Conservation (phyloP, 1,140 invertebrate species). For the honey bee (Apis mellifera) region Amel_HAv3.1 CM009933.2:7836501-7837000, state of each 20-base stretch:
- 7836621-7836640: background rate
- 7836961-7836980: background rate
- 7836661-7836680: background rate
- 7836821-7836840: too few species aligned
- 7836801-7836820: too few species aligned
- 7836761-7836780: too few species aligned
- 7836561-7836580: constrained; percentile 10
- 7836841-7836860: too few species aligned
- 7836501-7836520: constrained; percentile 23
- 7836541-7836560: constrained; percentile 35
- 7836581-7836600: constrained; percentile 38
- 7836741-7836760: background rate
- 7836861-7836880: too few species aligned
- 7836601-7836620: background rate
- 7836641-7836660: constrained; percentile 21
- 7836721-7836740: background rate
- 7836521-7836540: constrained; percentile 46
- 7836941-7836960: background rate
- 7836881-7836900: too few species aligned
- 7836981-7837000: background rate
- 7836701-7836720: too few species aligned
- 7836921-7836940: background rate
- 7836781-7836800: too few species aligned
- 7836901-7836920: too few species aligned
- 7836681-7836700: background rate